Evolutionary conservation across 2,888 invertebrate species (phyloP).

Genomic region (Drosophila rellima): DNA sequence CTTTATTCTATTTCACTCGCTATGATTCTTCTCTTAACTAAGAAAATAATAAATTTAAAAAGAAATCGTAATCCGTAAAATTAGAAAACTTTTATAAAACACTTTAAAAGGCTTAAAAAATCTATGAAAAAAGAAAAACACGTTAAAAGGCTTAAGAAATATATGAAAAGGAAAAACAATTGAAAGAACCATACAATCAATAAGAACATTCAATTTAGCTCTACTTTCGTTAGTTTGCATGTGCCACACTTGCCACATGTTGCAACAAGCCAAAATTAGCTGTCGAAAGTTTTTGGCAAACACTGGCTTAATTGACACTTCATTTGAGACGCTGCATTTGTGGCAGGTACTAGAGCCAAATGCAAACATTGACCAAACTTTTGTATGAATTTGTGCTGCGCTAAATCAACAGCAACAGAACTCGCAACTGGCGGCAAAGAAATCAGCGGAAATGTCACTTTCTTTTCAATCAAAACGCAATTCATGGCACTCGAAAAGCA

Average conservation of each 20-base stretch:
- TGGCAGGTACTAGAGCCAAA: slow-evolving; percentile 11
- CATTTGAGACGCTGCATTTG: slow-evolving; percentile 29
- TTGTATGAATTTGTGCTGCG: slow-evolving; percentile 29
- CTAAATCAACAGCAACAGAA: slow-evolving; percentile 42
- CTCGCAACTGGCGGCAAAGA: slow-evolving; percentile 46
- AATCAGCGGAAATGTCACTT: slow-evolving; percentile 81
- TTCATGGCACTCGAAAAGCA: slow-evolving; percentile 75
- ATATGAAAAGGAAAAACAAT: too few relatives aligned
- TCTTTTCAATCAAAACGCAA: slow-evolving; percentile 82
- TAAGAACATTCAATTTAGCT: neutral
- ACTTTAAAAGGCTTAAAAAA: too few relatives aligned
- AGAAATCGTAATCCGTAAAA: too few relatives aligned
- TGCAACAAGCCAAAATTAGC: slow-evolving; percentile 44
- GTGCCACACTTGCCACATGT: slow-evolving; percentile 10
- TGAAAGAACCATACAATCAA: too few relatives aligned
- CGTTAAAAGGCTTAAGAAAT: too few relatives aligned
- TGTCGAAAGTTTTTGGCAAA: slow-evolving; percentile 45
- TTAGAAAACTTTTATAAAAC: too few relatives aligned
- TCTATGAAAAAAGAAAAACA: too few relatives aligned
- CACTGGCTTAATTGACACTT: slow-evolving; percentile 46
- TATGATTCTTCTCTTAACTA: too few relatives aligned
- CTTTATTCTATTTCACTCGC: too few relatives aligned
- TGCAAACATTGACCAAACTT: slow-evolving; percentile 43
- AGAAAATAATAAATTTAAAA: too few relatives aligned
- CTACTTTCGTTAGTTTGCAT: slow-evolving; percentile 4